Base-by-base conservation (phyloP, 1,140 invertebrate species). In the Dendrolimus kikuchii region DNA sequence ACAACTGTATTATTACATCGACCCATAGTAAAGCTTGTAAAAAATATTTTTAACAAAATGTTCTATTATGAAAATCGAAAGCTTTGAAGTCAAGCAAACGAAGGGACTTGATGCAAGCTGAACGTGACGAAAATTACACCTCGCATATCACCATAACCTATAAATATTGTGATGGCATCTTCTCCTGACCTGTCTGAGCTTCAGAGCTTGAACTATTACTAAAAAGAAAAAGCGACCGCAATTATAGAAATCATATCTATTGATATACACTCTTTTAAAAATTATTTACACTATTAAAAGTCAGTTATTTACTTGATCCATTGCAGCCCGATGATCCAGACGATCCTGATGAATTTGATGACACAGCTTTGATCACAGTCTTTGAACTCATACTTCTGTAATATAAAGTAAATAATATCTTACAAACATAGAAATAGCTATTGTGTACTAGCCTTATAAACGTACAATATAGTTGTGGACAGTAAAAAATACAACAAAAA, bases 271-370 rank as follows among this genome's bases (percentile, higher is more conserved):
- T 42, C n/a, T 42, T 4, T 44, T 9, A n/a, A 9, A 44, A 44
- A 9, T 44, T 44, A 44, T 42, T 51, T 38, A 51, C 36, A 44
- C 42, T 8, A 46, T 9, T 7, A 46, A 10, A 7, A 23, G 46
- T 23, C 3, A 23, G 23, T 44, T 23, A 80, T 74, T 82, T 7
- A 82, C 80, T 81, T 46, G 80, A 81, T 40, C 81, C 81, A 56
- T 85, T 85, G 50, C 80, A 85, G 0, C 74, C 81, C 0, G 81
- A 85, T 0, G 81, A 83, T 0, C 81, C 78, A 0, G 81, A 85
- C 0, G 81, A 86, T 0, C 81, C 81, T 0, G 80, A 86, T 0
- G 80, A 86, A 50, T 83, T 86, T 1, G 82, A 86, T 0, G 80
- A 83, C 7, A 86, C 78, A 0, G 74, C 63, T 52, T 83, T 81